phyloP scores from a whole-genome alignment of 2,797 vertebrate species.

The Xyrichtys novacula region DNA sequence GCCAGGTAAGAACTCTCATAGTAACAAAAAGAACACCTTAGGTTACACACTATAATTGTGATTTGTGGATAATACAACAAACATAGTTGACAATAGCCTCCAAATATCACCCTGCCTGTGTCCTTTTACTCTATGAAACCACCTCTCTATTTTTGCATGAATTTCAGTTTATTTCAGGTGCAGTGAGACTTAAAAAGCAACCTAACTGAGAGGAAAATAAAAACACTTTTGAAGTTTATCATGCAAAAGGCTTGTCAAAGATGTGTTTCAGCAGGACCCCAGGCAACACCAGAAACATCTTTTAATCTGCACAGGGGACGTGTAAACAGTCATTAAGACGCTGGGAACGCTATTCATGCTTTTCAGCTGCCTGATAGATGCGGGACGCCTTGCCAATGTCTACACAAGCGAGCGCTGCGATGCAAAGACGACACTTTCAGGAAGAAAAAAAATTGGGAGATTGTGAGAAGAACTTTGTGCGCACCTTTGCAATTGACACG shows the following conservation, averaged over 20 bases:
- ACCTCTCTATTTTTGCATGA: not conserved
- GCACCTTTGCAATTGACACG: slow-evolving; percentile 64
- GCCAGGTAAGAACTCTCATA: no score
- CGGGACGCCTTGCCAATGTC: slow-evolving; percentile 67
- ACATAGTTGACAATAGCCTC: not conserved
- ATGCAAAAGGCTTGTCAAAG: slow-evolving; percentile 61
- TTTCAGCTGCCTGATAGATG: slow-evolving; percentile 72
- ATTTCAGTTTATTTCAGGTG: slow-evolving; percentile 26
- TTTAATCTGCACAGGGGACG: slow-evolving; percentile 71
- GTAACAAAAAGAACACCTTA: no score
- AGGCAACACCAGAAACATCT: slow-evolving; percentile 72
- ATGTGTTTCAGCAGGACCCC: slow-evolving; percentile 65
- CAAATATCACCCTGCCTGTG: not conserved
- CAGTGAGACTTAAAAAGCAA: slow-evolving; percentile 48
- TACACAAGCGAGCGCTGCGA: slow-evolving; percentile 66
- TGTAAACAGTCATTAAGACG: slow-evolving; percentile 81
- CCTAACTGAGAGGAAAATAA: slow-evolving; percentile 39
- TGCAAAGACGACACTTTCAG: slow-evolving; percentile 63
- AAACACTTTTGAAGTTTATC: slow-evolving; percentile 64
- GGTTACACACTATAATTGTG: no score
- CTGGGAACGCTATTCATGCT: slow-evolving; percentile 70
- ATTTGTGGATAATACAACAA: no score
- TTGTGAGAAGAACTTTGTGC: slow-evolving; percentile 63
- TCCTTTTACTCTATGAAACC: not conserved
- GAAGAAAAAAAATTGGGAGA: slow-evolving; percentile 34